Evolutionary conservation across 1,140 invertebrate species (phyloP).

Genomic region (Rhysida immarginata): DNA sequence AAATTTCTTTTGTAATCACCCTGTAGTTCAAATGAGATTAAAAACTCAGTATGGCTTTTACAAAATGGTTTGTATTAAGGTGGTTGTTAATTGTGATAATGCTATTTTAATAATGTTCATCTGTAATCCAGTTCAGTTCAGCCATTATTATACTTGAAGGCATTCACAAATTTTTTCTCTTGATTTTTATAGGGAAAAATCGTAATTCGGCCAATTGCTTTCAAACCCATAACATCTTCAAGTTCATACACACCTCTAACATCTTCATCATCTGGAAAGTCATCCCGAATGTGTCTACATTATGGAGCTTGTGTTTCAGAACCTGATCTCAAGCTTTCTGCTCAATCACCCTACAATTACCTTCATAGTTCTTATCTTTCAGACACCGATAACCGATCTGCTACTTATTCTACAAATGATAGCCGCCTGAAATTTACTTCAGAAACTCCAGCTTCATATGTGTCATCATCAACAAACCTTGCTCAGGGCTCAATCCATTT

Average conservation of each 20-base stretch:
- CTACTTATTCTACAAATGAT: neutral
- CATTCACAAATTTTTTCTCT: no score
- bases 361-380: neutral
- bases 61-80: no score
- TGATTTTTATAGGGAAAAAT: slow-evolving; percentile 39
- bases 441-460: slow-evolving; percentile 10
- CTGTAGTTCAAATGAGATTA: no score
- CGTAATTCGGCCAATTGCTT: slow-evolving; percentile 55
- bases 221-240: slow-evolving; percentile 41
- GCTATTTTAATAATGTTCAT: no score
- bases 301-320: neutral
- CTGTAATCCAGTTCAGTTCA: no score
- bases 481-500: slow-evolving; percentile 19
- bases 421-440: neutral
- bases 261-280: slow-evolving; percentile 22
- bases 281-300: neutral
- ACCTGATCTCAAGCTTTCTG: neutral
- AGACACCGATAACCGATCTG: neutral
- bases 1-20: no score
- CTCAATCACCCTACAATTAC: neutral
- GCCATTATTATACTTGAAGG: no score
- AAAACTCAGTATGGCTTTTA: no score
- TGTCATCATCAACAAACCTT: slow-evolving; percentile 8
- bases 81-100: no score
- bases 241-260: slow-evolving; percentile 27